phyloP scores from a whole-genome alignment of 2,797 vertebrate genomes.

The Lithobates pipiens region DNA sequence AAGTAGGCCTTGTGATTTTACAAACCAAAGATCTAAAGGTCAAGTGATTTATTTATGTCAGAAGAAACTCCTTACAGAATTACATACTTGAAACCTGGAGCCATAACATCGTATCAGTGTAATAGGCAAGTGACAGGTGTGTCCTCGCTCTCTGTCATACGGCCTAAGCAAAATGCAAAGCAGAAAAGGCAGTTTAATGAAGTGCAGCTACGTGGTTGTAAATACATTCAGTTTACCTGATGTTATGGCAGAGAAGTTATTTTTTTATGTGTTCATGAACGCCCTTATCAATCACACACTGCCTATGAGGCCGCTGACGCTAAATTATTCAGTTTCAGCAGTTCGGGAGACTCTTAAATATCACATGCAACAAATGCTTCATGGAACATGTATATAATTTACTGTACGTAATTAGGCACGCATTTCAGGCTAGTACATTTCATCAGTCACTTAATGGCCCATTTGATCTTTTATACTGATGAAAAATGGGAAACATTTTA shows the following conservation, averaged over 20 bases:
- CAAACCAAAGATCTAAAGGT: conserved; percentile 59
- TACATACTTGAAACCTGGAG: conserved; percentile 59
- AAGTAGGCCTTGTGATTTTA: conserved; percentile 48
- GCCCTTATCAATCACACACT: conserved; percentile 20
- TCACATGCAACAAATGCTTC: conserved; percentile 3
- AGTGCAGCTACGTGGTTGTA: conserved; percentile 18
- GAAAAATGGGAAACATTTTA: conserved; percentile 3
- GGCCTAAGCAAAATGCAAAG: conserved; percentile 33
- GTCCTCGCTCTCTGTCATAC: conserved; percentile 25
- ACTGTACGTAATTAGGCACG: conserved; percentile 3
- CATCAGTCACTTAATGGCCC: conserved; percentile 32
- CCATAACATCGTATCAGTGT: conserved; percentile 50
- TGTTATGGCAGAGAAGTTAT: conserved; percentile 9
- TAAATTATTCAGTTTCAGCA: conserved; percentile 32
- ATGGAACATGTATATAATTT: conserved; percentile 1
- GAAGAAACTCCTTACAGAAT: conserved; percentile 60
- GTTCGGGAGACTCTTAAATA: conserved; percentile 22
- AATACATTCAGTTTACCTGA: conserved; percentile 36
- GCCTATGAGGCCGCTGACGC: conserved; percentile 2
- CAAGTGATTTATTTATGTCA: conserved; percentile 61
- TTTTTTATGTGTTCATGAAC: conserved; percentile 16
- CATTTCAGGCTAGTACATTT: conserved; percentile 9
- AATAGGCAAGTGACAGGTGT: conserved; percentile 56
- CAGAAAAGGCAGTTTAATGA: conserved; percentile 39
- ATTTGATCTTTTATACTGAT: conserved; percentile 39